Base-by-base conservation (phyloP, 2,113 vertebrate genomes). In the Leucosticte australis region DNA sequence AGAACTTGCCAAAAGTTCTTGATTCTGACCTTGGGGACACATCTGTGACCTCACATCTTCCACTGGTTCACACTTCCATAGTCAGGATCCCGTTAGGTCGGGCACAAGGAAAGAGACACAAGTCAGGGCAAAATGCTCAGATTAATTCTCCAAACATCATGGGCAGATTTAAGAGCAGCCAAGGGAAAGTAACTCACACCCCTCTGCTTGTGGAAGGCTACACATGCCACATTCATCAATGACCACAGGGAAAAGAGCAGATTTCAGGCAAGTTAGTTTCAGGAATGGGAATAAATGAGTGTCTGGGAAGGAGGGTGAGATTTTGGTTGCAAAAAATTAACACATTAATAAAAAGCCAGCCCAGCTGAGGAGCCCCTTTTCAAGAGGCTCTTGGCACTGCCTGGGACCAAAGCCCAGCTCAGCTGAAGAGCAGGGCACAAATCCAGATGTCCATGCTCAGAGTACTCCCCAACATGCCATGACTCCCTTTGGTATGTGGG, bases 391-490 rank as follows among this genome's bases (percentile, higher is more conserved):
- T 57, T 0, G 0, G 3, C 39, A 35, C 31, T 46, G 39, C 24
- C 21, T 6, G 5, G 35, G 21, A 53, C 30, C 3, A 3, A 89
- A 50, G 33, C 33, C 42, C 37, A 39, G 7, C 46, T 52, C 19
- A 4, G 59, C 42, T 67, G 55, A 70, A 47, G 15, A 79, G 27
- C 20, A 69, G 23, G n/a, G 23, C 55, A 55, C 0, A 1, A 87
- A 70, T 77, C 35, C 39, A 67, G 15, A 44, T 44, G 21, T 62
- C 44, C 69, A 1, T 1, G 3, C 16, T 50, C 46, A 47, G 53
- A 73, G 59, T 65, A 77, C 10, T 62, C 35, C n/a, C 46, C 2
- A 1, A 1, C 13, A 50, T 4, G 0, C 56, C 7, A 3, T 0
- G 3, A 65, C 71, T 42, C 42, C 63, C 59, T 91, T 42, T 74